Percentiles rank a stretch among this genome's conserved stretches.
These are phyloP conservation scores for Volucella zonaria DNA, from an alignment of 2,888 invertebrate genomes.

Conservation along the genomic window DNA sequence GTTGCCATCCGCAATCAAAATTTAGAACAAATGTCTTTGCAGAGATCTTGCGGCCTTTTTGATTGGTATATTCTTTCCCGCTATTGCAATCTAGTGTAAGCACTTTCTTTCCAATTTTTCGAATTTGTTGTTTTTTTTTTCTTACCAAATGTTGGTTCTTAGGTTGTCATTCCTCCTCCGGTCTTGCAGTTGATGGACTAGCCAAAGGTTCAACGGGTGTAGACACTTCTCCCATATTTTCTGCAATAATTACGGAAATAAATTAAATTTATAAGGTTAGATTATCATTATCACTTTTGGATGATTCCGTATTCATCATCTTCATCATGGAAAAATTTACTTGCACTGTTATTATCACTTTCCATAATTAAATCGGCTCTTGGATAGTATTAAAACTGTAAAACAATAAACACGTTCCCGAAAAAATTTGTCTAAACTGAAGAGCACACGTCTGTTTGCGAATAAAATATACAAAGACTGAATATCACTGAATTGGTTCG, in stretches of 20 bases:
- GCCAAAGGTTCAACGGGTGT: neutral
- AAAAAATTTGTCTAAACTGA: too few relatives aligned
- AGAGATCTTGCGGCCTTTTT: neutral
- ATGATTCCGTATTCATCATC: neutral
- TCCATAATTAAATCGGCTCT: too few relatives aligned
- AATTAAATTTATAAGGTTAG: slow-evolving; percentile 8
- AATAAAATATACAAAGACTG: too few relatives aligned
- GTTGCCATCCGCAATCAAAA: neutral
- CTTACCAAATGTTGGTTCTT: neutral
- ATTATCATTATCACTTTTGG: too few relatives aligned
- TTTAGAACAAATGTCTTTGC: too few relatives aligned
- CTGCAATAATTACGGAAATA: neutral
- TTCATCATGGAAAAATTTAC: too few relatives aligned
- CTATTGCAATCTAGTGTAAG: neutral
- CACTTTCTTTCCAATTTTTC: neutral
- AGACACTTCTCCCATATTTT: neutral
- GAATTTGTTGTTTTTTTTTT: neutral
- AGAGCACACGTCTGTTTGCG: too few relatives aligned
- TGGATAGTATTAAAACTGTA: too few relatives aligned
- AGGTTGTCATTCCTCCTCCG: too few relatives aligned
- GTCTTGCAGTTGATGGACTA: too few relatives aligned
- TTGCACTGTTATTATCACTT: neutral
- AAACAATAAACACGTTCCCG: too few relatives aligned
- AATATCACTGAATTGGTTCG: too few relatives aligned
- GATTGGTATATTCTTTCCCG: neutral